phyloP scores from a whole-genome alignment of 1,140 invertebrate species.

The Gonatopus flavifemur region DNA sequence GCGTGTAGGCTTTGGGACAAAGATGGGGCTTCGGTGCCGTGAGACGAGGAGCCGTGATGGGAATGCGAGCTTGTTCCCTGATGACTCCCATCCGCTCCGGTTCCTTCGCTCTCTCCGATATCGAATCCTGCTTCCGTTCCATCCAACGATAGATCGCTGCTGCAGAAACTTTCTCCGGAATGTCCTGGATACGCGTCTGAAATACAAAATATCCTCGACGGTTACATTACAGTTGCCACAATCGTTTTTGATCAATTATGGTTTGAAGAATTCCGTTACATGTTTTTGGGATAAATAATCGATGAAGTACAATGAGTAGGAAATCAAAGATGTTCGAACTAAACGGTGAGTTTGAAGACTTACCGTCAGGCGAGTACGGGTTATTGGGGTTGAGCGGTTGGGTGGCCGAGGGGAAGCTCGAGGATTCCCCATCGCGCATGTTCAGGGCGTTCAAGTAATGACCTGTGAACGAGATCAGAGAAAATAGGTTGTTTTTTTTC shows the following conservation, averaged over 20 bases:
- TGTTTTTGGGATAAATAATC: no score
- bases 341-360: constrained; percentile 48
- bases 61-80: constrained; percentile 61
- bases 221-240: no score
- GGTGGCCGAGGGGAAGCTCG: constrained; percentile 68
- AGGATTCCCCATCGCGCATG: constrained; percentile 60
- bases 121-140: constrained; percentile 82
- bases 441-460: constrained; percentile 62
- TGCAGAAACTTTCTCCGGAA: constrained; percentile 87
- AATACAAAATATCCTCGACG: no score
- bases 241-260: no score
- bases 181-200: constrained; percentile 80
- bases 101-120: constrained; percentile 58
- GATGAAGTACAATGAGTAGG: no score
- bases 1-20: constrained; percentile 64
- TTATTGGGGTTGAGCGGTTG: constrained; percentile 85
- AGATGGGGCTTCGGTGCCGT: constrained; percentile 56
- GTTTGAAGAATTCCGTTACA: no score
- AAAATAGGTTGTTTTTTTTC: no score
- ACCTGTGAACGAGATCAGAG: constrained; percentile 51
- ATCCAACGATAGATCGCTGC: constrained; percentile 84
- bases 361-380: constrained; percentile 86
- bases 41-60: constrained; percentile 54
- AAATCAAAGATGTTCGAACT: no score
- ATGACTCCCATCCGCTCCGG: constrained; percentile 41